phyloP scores from a whole-genome alignment of 2,113 vertebrate species.

The Pelodiscus sinensis region DNA sequence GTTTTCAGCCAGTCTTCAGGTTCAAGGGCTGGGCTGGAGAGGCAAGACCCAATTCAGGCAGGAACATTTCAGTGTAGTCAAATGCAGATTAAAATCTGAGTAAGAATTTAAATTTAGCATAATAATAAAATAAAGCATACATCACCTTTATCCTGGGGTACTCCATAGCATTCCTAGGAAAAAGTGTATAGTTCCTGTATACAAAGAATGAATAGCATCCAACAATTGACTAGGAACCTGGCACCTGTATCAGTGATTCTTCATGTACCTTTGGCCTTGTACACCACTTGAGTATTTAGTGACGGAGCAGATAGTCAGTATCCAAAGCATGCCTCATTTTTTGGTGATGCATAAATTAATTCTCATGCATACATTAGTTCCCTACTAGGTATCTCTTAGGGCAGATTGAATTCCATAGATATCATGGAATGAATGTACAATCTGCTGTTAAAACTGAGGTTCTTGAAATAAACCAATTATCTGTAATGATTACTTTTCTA shows the following conservation, averaged over 20 bases:
- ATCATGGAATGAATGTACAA: neutral
- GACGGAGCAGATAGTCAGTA: neutral
- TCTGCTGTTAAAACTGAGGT: neutral
- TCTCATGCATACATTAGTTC: neutral
- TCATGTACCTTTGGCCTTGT: neutral
- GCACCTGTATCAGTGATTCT: neutral
- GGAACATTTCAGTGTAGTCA: neutral
- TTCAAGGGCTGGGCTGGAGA: neutral
- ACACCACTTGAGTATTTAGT: neutral
- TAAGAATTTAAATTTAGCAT: neutral
- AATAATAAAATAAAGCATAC: neutral
- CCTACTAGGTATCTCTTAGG: neutral
- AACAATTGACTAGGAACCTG: neutral
- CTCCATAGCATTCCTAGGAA: neutral
- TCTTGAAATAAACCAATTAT: neutral
- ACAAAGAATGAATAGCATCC: neutral
- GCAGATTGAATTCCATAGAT: neutral
- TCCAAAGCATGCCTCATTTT: neutral
- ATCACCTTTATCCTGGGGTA: neutral
- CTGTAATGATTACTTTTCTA: neutral
- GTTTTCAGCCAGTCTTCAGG: neutral
- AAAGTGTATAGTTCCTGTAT: neutral
- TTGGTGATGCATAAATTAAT: neutral
- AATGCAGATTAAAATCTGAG: neutral
- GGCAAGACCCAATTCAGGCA: neutral